Conservation (phyloP, 2,797 vertebrate species). For the Tamandua tetradactyla region DNA sequence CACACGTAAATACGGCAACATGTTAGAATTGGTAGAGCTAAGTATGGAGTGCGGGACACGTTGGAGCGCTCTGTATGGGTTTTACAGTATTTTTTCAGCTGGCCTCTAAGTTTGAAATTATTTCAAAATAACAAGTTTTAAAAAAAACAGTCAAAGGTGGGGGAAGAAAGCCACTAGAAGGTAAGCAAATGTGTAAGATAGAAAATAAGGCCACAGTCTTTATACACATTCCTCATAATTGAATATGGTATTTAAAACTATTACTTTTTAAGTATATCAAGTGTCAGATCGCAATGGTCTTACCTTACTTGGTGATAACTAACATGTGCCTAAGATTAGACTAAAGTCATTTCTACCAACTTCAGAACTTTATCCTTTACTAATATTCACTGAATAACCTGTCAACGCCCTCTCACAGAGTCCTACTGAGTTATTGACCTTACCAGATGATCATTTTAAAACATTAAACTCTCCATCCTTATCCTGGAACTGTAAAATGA, state of each 20-base stretch:
- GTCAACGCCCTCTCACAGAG: neutral
- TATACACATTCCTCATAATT: neutral
- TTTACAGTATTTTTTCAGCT: no score
- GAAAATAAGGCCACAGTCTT: neutral
- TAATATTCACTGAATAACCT: neutral
- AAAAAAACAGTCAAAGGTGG: neutral
- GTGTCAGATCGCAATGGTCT: neutral
- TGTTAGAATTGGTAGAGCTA: no score
- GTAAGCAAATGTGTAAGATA: neutral
- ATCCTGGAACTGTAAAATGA: constrained; percentile 17
- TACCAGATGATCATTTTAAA: neutral
- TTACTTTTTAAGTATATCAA: neutral
- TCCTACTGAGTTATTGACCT: neutral
- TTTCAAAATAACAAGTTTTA: no score
- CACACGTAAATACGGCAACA: no score
- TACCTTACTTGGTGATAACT: neutral
- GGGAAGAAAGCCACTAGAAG: neutral
- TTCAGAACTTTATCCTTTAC: neutral
- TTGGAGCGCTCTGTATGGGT: no score
- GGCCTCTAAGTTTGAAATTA: no score
- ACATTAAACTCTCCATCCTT: neutral
- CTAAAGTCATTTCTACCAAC: constrained; percentile 19
- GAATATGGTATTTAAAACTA: neutral
- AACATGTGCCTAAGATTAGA: neutral
- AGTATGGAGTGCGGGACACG: no score